Conservation (phyloP, 92 coral and sea anemone species). For the Palythoa heliodiscus region DNA sequence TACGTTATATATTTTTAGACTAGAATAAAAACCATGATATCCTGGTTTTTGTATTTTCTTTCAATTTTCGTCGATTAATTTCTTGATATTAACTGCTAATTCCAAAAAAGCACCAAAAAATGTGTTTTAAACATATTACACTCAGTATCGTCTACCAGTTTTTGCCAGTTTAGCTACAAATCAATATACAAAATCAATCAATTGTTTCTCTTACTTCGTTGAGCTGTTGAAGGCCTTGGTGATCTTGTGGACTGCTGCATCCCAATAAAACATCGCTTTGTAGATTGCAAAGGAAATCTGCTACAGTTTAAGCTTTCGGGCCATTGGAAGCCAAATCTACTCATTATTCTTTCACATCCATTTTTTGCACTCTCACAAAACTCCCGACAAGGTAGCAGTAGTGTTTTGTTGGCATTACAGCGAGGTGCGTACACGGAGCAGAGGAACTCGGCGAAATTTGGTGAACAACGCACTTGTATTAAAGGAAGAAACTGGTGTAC, state of each 20-base stretch:
- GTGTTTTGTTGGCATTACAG: background rate
- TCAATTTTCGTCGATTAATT: too few species aligned
- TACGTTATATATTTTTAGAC: too few species aligned
- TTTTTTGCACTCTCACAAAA: constrained; percentile 19
- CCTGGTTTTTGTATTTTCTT: too few species aligned
- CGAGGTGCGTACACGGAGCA: constrained; percentile 29
- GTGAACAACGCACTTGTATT: constrained; percentile 1
- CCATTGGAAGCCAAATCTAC: background rate
- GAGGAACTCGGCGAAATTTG: background rate
- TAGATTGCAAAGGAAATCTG: constrained; percentile 14
- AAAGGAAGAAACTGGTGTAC: constrained; percentile 1
- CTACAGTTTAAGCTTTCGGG: constrained; percentile 1
- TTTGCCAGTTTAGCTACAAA: too few species aligned
- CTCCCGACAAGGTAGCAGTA: constrained; percentile 29
- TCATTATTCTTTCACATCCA: constrained; percentile 11
- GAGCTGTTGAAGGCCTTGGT: background rate
- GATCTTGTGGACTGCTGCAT: background rate
- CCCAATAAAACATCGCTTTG: constrained; percentile 18
- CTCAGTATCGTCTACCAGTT: too few species aligned
- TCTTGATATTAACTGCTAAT: too few species aligned
- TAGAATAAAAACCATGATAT: too few species aligned
- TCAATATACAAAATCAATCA: background rate
- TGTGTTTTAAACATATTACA: too few species aligned
- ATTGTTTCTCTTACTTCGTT: background rate
- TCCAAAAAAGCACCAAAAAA: too few species aligned